Evolutionary conservation across 1,140 invertebrate genomes (phyloP), one percentile per base, ranked within the genome.

Genomic region (Macrobrachium rosenbergii): DNA sequence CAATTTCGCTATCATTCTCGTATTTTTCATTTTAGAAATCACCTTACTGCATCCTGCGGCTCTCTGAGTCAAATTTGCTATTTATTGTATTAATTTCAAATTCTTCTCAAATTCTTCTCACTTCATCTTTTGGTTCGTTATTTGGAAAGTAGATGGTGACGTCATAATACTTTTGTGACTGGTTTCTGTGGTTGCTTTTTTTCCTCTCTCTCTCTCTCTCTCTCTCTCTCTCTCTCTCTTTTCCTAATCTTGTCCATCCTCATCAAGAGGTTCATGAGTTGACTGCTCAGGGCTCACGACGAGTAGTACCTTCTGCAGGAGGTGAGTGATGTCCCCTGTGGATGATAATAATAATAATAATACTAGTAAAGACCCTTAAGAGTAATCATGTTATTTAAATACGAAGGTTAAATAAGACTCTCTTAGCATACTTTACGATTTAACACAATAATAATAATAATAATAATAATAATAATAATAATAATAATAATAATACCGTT

Each of bases 281-380:
- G 69, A 16, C n/a, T 83, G 58, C 16, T 76, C 82, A n/a, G 82
- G 17, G 0, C 19, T 72, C 69, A 83, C 82, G 16, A 83, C 82
- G 23, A 83, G 11, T 19, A 83, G 43, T 12, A 83, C 12, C n/a
- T 58, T 58, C 58, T 83, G 82, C 1, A 83, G 10, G 23, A 23
- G 58, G 19, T 60, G 69, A 5, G 52, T 75, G 69, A 75, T 43
- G 17, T 45, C 28, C 17, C n/a, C 59, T 83, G 64, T 76, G 59
- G 19, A 62, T 23, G 17, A 23, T 10, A 52, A 14, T 5, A 63
- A 14, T 8, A 60, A 60, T 11, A 23, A 52, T 62, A 12, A 11
- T 63, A 80, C 0, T 10, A 19, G 2, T 62, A 17, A 16, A 3
- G n/a, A 62, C 23, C 10, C 11, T 80, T 19, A 67, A 11, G 23